Evolutionary conservation across 2,113 vertebrate genomes (phyloP), one percentile per base, ranked within the genome.

Genomic region (Oncorhynchus kisutch): DNA sequence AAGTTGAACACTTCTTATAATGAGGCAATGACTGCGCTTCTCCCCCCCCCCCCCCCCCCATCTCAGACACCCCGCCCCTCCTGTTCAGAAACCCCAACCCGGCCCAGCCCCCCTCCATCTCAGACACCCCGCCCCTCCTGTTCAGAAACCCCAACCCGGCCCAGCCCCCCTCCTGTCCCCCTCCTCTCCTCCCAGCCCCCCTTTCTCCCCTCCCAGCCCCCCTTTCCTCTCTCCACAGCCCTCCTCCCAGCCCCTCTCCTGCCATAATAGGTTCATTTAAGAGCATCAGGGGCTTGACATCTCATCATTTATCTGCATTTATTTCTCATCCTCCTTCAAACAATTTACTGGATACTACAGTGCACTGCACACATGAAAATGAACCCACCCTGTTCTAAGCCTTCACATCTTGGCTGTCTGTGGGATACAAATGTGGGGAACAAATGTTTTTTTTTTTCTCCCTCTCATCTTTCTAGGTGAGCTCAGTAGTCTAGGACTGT

Each of bases 291-390:
- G 93, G 93, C 93, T 92, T 95, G 95, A 95, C 94, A 94, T 91
- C 94, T 94, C 93, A 95, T 95, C 94, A 95, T 95, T 95, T 95
- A 95, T 96, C 94, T 95, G 94, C 93, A 95, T 95, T 95, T 96
- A 95, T 70, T 72, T 65, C 39, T 95, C 95, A 95, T 96, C 94
- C 95, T 95, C 94, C 92, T 93, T 94, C 93, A 95, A 95, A 95
- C 94, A 95, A 95, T 95, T 95, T 68, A 95, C 93, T 91, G 93
- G 94, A 95, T 95, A 95, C 93, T 94, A 95, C 94, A 22, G n/a
- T 45, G 31, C 67, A 34, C 67, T 39, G 67, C 16, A 68, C 67
- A 68, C 67, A 65, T 65, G 27, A 5, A 68, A 73, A 24, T 62
- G n/a, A 62, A 16, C 59, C 59, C 39, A 45, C 39, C 39, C 39